Base-by-base conservation (phyloP, 2,797 vertebrate species). In the Protosalanx chinensis region DNA sequence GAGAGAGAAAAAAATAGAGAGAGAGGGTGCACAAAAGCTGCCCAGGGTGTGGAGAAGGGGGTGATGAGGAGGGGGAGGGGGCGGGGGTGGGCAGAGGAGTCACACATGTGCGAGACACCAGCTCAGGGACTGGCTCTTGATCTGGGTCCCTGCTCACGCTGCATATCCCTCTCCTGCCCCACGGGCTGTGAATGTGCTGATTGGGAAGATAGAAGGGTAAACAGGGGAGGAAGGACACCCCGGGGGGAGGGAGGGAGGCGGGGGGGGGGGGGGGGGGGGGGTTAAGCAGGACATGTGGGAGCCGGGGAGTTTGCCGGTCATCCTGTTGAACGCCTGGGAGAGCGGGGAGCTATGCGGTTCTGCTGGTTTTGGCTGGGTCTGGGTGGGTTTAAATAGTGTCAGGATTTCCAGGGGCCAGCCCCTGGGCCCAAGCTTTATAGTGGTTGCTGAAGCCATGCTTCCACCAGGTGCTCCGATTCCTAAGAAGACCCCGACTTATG, bases 401-500 rank as follows among this genome's bases (percentile, higher is more conserved):
- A 79, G 82, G 75, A 85, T 70, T 80, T 83, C 81, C 77, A 73
- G 61, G 74, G 81, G 68, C 83, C 10, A 82, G 79, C 79, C 80
- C 80, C 78, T 68, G 83, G 77, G 72, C 88, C 81, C 66, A 65
- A 76, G 82, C 78, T 89, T 91, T 90, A 82, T 87, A 87, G 71
- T 66, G 72, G 79, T 75, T 77, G 84, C 23, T 88, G 87, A 81
- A 89, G 81, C 86, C 83, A 76, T 79, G 74, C 20, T 85, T 77
- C 83, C 81, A 58, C 41, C 37, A 76, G 83, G 86, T 86, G 78
- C 79, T 79, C 73, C 85, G 83, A 81, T 84, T 93, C 90, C 91
- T 92, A 85, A 90, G 89, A 88, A 87, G 87, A 64, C 78, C 79
- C 73, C 74, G 80, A 71, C 83, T 90, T 90, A 90, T 88, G 88